These are phyloP conservation scores for Rhabdomys dilectus DNA, from an alignment of 2,113 vertebrate species.

Conservation along the genomic window DNA sequence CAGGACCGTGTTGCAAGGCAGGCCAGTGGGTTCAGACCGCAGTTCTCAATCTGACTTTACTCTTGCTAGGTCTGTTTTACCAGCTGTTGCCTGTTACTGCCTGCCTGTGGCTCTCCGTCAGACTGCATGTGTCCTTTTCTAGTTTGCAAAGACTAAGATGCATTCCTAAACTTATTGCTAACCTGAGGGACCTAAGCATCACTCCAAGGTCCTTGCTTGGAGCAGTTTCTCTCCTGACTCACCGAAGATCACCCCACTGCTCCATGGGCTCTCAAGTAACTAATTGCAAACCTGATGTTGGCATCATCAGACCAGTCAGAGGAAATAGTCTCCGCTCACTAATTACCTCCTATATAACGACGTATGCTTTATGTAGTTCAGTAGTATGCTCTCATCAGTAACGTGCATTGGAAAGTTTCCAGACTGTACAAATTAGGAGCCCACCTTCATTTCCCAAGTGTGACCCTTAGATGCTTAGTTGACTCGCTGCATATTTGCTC, in stretches of 20 bases:
- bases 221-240: slow-evolving; percentile 81
- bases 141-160: slow-evolving; percentile 75
- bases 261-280: slow-evolving; percentile 79
- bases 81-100: slow-evolving; percentile 83
- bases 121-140: slow-evolving; percentile 83
- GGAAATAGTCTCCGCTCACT: slow-evolving; percentile 87
- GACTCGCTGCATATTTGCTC: slow-evolving; percentile 86
- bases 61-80: slow-evolving; percentile 81
- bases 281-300: slow-evolving; percentile 81
- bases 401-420: slow-evolving; percentile 85
- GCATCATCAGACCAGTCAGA: slow-evolving; percentile 83
- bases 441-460: slow-evolving; percentile 76
- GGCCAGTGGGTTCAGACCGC: slow-evolving; percentile 82
- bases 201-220: slow-evolving; percentile 83
- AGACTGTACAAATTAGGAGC: slow-evolving; percentile 77
- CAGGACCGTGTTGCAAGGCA: slow-evolving; percentile 67
- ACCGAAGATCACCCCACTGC: slow-evolving; percentile 82
- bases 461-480: slow-evolving; percentile 87
- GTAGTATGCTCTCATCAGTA: slow-evolving; percentile 87
- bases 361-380: slow-evolving; percentile 87
- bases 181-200: slow-evolving; percentile 73
- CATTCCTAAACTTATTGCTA: slow-evolving; percentile 73
- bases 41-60: slow-evolving; percentile 73
- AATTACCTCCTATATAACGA: slow-evolving; percentile 89
- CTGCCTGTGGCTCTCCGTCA: slow-evolving; percentile 73